These are phyloP conservation scores for Leptodactylus fallax DNA, from an alignment of 2,797 vertebrate genomes.

Conservation along the genomic window DNA sequence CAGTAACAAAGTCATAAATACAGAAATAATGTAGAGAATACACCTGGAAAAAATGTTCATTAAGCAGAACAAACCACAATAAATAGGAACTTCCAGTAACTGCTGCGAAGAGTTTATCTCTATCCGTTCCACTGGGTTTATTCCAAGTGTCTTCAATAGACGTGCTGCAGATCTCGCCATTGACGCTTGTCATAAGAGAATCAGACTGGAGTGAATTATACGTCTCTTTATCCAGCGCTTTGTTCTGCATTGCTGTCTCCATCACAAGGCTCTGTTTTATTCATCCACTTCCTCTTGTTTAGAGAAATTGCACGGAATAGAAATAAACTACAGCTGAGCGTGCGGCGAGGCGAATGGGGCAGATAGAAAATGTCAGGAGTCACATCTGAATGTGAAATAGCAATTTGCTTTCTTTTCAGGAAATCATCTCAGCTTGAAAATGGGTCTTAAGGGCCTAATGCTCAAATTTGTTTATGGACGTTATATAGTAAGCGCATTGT, in stretches of 20 bases:
- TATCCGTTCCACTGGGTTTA: constrained; percentile 19
- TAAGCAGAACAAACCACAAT: constrained; percentile 15
- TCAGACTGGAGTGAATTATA: constrained; percentile 29
- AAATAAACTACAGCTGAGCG: neutral
- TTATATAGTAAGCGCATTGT: neutral
- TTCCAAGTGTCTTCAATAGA: constrained; percentile 6
- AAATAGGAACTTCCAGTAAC: neutral
- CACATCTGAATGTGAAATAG: neutral
- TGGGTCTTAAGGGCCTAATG: neutral
- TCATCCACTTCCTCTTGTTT: constrained; percentile 15
- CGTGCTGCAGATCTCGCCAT: neutral
- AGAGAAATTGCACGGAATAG: neutral
- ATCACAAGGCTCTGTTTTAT: neutral
- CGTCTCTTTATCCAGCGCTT: constrained; percentile 27
- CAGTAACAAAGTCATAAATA: neutral
- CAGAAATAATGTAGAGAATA: neutral
- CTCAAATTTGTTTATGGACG: neutral
- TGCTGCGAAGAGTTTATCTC: constrained; percentile 28
- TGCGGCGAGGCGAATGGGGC: neutral
- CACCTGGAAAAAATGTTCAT: constrained; percentile 9
- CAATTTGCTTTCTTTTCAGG: neutral
- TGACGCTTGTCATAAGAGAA: constrained; percentile 34
- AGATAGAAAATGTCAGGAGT: neutral
- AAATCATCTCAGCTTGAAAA: neutral
- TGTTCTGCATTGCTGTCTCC: neutral